A percentile compares a stretch with the other conserved stretches of the same genome.
Conservation (phyloP, 2,113 vertebrate species). For the Nematolebias whitei region DNA sequence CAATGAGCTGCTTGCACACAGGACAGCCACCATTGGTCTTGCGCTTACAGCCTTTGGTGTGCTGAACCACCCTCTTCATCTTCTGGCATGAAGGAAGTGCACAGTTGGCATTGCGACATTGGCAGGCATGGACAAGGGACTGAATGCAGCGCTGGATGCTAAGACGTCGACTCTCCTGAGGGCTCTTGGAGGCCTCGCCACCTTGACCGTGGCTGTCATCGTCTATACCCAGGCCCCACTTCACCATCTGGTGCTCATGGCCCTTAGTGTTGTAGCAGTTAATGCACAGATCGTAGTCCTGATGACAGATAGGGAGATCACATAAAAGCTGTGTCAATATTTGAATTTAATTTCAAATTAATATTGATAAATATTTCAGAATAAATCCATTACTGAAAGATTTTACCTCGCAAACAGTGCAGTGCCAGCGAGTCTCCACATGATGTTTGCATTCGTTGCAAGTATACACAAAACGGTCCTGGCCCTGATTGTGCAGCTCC, state of each 20-base stretch:
- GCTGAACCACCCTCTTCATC: conserved; percentile 99
- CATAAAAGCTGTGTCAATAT: neutral
- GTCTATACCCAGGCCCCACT: conserved; percentile 96
- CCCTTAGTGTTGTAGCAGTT: conserved; percentile 96
- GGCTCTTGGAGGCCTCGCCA: conserved; percentile 94
- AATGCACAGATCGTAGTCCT: conserved; percentile 99
- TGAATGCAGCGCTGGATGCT: conserved; percentile 99
- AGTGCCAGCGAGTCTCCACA: conserved; percentile 97
- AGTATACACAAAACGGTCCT: conserved; percentile 98
- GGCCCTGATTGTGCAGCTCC: conserved; percentile 96
- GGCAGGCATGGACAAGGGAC: conserved; percentile 96
- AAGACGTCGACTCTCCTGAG: conserved; percentile 94
- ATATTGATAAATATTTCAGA: neutral
- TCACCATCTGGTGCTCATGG: conserved; percentile 98
- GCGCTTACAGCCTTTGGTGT: conserved; percentile 98
- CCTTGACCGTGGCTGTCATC: conserved; percentile 92
- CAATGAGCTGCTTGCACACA: conserved; percentile 98
- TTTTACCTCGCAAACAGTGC: conserved; percentile 96
- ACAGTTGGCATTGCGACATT: conserved; percentile 98
- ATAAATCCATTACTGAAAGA: neutral
- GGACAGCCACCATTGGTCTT: conserved; percentile 98
- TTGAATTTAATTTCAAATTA: neutral
- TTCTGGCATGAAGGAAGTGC: conserved; percentile 97
- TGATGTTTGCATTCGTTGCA: conserved; percentile 99
- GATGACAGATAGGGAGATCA: conserved; percentile 17